A percentile compares a stretch with the other conserved stretches of the same genome.
These are phyloP conservation scores for Pocota personata DNA, from an alignment of 2,888 invertebrate species.

Conservation along the genomic window DNA sequence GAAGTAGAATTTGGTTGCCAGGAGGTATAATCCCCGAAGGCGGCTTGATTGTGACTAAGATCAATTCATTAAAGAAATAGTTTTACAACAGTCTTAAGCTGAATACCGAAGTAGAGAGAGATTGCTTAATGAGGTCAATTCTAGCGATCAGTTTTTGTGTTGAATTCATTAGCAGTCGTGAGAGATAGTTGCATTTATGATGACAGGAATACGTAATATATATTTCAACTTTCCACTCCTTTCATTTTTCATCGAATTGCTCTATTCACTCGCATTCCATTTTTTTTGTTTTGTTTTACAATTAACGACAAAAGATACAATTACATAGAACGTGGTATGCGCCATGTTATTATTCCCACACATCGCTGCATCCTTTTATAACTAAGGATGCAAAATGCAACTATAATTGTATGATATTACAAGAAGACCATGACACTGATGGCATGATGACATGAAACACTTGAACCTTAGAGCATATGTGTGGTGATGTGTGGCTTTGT, in stretches of 20 bases:
- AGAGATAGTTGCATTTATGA: not conserved
- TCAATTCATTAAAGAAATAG: slow-evolving; percentile 29
- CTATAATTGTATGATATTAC: slow-evolving; percentile 48
- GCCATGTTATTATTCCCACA: slow-evolving; percentile 45
- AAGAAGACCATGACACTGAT: slow-evolving; percentile 47
- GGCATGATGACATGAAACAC: slow-evolving; percentile 62
- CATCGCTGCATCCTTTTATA: not conserved
- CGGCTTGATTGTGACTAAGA: not conserved
- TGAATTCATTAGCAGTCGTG: slow-evolving; percentile 5
- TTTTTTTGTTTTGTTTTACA: slow-evolving; percentile 6
- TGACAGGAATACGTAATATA: too few species aligned
- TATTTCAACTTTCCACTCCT: too few species aligned
- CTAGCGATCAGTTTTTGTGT: not conserved
- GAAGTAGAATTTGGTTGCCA: not conserved
- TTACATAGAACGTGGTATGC: not conserved
- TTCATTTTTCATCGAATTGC: too few species aligned
- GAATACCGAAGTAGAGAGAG: not conserved
- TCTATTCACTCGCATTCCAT: too few species aligned
- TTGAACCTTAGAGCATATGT: slow-evolving; percentile 16
- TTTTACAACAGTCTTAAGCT: not conserved
- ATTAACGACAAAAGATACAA: slow-evolving; percentile 11
- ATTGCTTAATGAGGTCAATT: slow-evolving; percentile 16
- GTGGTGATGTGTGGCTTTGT: not conserved
- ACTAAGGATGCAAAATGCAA: slow-evolving; percentile 36
- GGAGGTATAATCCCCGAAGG: not conserved